Evolutionary conservation across 2,888 invertebrate genomes (phyloP), one percentile per base, ranked within the genome.

Genomic region (Cheilosia urbana): DNA sequence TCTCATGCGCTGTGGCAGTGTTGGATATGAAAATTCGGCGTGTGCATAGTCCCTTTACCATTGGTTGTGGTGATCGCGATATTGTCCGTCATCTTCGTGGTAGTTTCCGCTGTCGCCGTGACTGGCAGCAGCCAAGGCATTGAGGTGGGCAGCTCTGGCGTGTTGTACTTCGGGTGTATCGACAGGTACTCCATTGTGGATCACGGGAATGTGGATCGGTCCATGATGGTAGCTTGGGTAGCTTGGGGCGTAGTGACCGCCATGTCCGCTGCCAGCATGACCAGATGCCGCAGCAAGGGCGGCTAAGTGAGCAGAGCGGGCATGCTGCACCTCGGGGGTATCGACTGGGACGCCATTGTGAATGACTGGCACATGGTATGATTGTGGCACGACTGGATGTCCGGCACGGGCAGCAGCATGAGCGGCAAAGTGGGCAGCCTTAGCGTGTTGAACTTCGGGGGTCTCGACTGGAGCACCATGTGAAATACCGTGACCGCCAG

Each of bases 161-260:
- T 92, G 91, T 88, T 92, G 92, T 45, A 93, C 93, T 90, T 93
- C 93, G 9, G 93, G 93, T 34, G 93, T 93, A 89, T 93, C 93
- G 7, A 93, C 90, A 60, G 93, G 93, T 40, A 93, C 92, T 68
- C 93, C 93, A 80, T 93, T 93, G 76, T 92, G 92, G 87, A 93
- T 93, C 79, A 92, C 91, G 53, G 93, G 93, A 81, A 92, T 91
- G 83, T 93, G 93, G 60, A 92, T 91, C 76, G 93, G 91, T 73
- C 93, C 92, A 66, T 92, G 90, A 82, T 90, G 89, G 57, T 91
- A 91, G 45, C 89, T 90, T 65, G 89, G 89, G 57, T 91, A 91
- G 42, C 89, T 90, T 60, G 89, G 88, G 57, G 90, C 89, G 60
- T 91, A 90, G 51, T 88, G 83, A 40, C 57, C 88, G 69, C 47